Evolutionary conservation across 2,888 invertebrate genomes (phyloP), one percentile per base, ranked within the genome.

Genomic region (Catocala sponsa): DNA sequence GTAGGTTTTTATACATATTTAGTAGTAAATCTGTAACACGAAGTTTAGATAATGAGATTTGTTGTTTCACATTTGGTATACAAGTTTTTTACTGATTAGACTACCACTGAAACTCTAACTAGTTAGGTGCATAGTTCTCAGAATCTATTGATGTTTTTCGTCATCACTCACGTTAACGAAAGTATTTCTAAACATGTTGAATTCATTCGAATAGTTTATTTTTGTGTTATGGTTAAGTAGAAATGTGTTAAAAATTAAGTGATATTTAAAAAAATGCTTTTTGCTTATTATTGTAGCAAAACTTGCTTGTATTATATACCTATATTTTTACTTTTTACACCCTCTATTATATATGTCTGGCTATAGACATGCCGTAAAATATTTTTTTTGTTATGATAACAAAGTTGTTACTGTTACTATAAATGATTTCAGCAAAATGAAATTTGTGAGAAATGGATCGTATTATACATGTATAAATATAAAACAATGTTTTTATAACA

Each of bases 171-270:
- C 64, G 68, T 68, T 80, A 78, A 75, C 68, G 70, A 74, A 81
- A 79, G 80, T 84, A 81, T 83, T 82, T 86, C 82, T 91, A 89
- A 89, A 85, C 87, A 87, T 91, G 94, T 94, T 94, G 84, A 89
- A 87, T 84, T 80, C 79, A 87, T 91, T 94, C 86, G 86, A 92
- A 94, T 91, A 94, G 92, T 94, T 92, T 94, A 94, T 94, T 88
- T 84, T 88, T 88, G 82, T 90, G 91, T 92, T 92, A 88, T 80
- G 80, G 83, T 82, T 80, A 75, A 80, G 78, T 82, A 81, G 75
- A 55, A 80, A 85, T 83, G 79, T 82, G 83, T 84, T 83, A 80
- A 80, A 78, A 65, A 72, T 78, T 83, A 83, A 86, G 89, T 86
- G 86, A 89, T 88, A 84, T 83, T 82, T 84, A 81, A 79, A 54